phyloP scores from a whole-genome alignment of 2,113 vertebrate species.

The Plectropomus leopardus region DNA sequence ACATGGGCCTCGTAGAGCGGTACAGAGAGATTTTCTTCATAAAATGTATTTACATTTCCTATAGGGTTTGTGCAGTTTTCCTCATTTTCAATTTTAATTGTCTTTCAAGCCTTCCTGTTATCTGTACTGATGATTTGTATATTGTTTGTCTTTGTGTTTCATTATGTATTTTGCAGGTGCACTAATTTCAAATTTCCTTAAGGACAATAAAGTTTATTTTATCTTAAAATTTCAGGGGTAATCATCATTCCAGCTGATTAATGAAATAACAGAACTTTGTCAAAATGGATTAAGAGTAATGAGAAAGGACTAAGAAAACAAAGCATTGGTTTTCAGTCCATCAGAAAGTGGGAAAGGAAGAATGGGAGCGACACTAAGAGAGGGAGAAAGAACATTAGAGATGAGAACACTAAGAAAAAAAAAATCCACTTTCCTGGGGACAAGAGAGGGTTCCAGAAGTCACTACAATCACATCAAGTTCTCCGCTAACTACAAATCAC shows the following conservation, averaged over 20 bases:
- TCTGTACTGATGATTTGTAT: no score
- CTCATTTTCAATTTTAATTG: no score
- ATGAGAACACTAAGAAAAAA: constrained; percentile 16
- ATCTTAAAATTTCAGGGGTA: not conserved
- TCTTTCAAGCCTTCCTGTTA: no score
- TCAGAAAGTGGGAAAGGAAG: not conserved
- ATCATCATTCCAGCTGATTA: not conserved
- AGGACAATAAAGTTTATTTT: no score
- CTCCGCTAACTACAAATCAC: constrained; percentile 60
- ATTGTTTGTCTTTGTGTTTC: no score
- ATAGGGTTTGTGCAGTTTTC: no score
- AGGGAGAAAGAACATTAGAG: constrained; percentile 13
- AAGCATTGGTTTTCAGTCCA: not conserved
- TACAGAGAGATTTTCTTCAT: no score
- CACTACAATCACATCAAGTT: constrained; percentile 52
- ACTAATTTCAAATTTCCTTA: no score
- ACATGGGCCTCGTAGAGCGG: no score
- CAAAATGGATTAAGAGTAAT: not conserved
- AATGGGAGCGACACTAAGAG: not conserved
- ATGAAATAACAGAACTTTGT: not conserved
- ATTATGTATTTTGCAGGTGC: no score
- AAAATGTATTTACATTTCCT: no score
- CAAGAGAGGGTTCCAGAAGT: constrained; percentile 41
- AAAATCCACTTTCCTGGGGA: constrained; percentile 36
- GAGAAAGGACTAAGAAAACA: not conserved